Evolutionary conservation across 2,797 vertebrate species (phyloP), one percentile per base, ranked within the genome.

Genomic region (Artibeus jamaicensis): DNA sequence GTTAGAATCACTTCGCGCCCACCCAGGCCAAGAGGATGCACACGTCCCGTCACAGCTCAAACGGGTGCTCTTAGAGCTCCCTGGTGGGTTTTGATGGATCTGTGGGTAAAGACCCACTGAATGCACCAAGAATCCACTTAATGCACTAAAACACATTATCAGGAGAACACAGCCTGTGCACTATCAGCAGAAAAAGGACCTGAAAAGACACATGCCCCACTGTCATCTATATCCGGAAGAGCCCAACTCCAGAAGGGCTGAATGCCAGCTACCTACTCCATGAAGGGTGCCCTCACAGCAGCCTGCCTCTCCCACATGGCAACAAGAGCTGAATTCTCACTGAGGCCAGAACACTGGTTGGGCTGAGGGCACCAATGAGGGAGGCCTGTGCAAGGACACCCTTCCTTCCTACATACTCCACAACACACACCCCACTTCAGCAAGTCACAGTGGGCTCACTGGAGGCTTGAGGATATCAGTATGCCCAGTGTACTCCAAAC

Each of bases 371-470:
- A 84, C 46, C 24, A 34, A 21, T 4, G 8, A 53, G 24, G 11
- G 10, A 32, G 34, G 62, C 22, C 42, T 73, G 44, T 14, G 9
- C 9, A n/a, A 55, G 10, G 74, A 55, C n/a, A n/a, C 57, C 14
- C 68, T 50, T 44, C 67, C 29, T 90, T 48, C 37, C 50, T 9
- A 22, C 6, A 14, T 3, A 48, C 48, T 42, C 59, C 37, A 19
- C 42, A n/a, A 11, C 0, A 0, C 11, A 8, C 37, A 46, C 4
- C 9, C 3, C 5, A 9, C 39, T 48, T 57, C 34, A 32, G 67
- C 37, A 74, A 59, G 22, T 83, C 39, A 78, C 2, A 2, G 19
- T 10, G 46, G 67, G 73, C 37, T 90, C 37, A n/a, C 14, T 2
- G 48, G 11, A 76, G 32, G 6, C 9, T 18, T 77, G 9, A n/a